Conservation (phyloP, 2,888 invertebrate species). For the Tachina lurida region DNA sequence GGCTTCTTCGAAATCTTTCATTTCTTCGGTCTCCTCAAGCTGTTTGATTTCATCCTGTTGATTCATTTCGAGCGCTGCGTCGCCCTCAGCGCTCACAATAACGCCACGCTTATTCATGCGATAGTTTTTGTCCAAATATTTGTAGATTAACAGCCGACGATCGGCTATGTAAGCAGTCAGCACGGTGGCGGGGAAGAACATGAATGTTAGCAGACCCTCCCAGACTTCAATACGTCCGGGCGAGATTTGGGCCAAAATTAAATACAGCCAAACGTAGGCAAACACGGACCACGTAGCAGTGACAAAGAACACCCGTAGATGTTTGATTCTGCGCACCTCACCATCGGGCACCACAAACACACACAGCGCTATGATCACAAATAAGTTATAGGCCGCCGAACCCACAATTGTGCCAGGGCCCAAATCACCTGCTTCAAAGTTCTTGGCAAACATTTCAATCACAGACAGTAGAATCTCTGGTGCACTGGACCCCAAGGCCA, state of each 20-base stretch:
- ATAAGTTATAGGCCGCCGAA: constrained; percentile 98
- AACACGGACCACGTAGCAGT: constrained; percentile 99
- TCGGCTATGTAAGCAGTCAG: constrained; percentile 98
- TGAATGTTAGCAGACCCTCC: constrained; percentile 97
- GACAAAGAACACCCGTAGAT: constrained; percentile 97
- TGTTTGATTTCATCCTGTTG: constrained; percentile 83
- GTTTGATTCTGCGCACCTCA: constrained; percentile 96
- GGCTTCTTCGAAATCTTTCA: constrained; percentile 94
- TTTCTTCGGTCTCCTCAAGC: constrained; percentile 85
- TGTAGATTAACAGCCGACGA: constrained; percentile 91
- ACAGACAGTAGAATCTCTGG: constrained; percentile 99
- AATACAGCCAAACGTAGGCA: constrained; percentile 99
- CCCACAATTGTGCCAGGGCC: constrained; percentile 99
- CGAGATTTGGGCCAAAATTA: constrained; percentile 94
- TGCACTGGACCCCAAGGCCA: constrained; percentile 99
- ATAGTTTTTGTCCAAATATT: constrained; percentile 94
- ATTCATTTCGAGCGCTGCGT: constrained; percentile 88
- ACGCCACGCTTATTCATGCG: constrained; percentile 95
- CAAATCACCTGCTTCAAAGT: constrained; percentile 97
- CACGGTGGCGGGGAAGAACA: constrained; percentile 98
- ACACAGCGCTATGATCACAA: constrained; percentile 98
- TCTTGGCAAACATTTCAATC: constrained; percentile 98
- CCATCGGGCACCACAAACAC: constrained; percentile 95
- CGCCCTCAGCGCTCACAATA: constrained; percentile 93
- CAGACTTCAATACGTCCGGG: constrained; percentile 96